Conservation (phyloP, 2,113 vertebrate species). For the Oxyura jamaicensis region DNA sequence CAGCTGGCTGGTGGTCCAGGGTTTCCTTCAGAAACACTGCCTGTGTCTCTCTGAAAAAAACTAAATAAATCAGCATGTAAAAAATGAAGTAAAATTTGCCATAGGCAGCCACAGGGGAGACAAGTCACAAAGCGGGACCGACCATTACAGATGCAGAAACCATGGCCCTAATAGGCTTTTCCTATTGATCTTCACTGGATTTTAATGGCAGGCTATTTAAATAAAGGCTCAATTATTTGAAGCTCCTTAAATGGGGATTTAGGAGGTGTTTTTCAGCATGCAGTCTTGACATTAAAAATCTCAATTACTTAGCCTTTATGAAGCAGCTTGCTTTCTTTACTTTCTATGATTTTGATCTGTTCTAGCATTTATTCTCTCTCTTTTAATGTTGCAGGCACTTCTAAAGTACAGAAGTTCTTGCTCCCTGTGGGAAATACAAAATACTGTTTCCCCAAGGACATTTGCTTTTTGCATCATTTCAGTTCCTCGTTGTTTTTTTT, state of each 20-base stretch:
- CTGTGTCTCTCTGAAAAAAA: neutral
- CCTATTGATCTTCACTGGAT: neutral
- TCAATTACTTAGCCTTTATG: neutral
- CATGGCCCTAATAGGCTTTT: neutral
- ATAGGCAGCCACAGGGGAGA: neutral
- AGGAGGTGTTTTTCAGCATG: neutral
- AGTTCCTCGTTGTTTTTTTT: neutral
- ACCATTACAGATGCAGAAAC: neutral
- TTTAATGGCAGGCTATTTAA: neutral
- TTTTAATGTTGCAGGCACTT: neutral
- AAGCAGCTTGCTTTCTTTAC: neutral
- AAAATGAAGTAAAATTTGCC: neutral
- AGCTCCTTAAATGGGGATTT: neutral
- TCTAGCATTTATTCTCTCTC: neutral
- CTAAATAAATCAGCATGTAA: neutral
- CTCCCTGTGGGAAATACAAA: conserved; percentile 7
- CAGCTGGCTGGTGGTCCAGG: neutral
- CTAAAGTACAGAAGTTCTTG: neutral
- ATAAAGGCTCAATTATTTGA: neutral
- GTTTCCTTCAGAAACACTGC: neutral
- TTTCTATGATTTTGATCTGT: neutral
- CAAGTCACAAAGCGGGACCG: neutral
- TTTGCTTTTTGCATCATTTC: conserved; percentile 22
- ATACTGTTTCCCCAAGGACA: neutral
- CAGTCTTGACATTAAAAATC: neutral